phyloP scores from a whole-genome alignment of 2,888 invertebrate species.

The Piscicola geometra region DNA sequence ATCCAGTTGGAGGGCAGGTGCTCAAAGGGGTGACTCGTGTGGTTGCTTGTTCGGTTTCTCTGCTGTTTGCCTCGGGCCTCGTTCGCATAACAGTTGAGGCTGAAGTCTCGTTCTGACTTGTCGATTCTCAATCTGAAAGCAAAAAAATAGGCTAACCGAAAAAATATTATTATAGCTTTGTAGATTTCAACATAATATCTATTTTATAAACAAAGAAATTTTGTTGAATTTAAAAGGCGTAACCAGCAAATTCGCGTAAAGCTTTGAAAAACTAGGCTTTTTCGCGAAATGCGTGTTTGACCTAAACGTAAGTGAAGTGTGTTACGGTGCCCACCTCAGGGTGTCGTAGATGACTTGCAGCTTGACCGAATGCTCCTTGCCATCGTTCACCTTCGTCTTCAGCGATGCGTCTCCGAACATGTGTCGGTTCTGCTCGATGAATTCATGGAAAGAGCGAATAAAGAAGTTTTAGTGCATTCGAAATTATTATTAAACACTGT shows the following conservation, averaged over 20 bases:
- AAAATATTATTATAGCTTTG: no score
- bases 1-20: neutral
- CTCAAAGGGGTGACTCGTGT: neutral
- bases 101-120: neutral
- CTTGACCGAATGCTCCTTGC: slow-evolving; percentile 47
- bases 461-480: no score
- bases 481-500: no score
- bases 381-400: slow-evolving; percentile 47
- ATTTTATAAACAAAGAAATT: no score
- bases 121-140: neutral
- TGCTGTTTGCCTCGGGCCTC: neutral
- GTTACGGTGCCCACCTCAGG: slow-evolving; percentile 36
- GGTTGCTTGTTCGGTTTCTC: neutral
- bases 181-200: no score
- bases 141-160: no score
- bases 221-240: no score
- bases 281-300: no score
- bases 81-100: neutral
- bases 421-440: neutral
- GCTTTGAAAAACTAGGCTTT: no score
- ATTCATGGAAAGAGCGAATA: no score
- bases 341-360: slow-evolving; percentile 39
- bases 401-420: neutral
- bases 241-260: no score
- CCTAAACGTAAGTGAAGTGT: no score